Evolutionary conservation across 53 echinoderm and acorn worm genomes (phyloP).

Genomic region (Henricia sp.): DNA sequence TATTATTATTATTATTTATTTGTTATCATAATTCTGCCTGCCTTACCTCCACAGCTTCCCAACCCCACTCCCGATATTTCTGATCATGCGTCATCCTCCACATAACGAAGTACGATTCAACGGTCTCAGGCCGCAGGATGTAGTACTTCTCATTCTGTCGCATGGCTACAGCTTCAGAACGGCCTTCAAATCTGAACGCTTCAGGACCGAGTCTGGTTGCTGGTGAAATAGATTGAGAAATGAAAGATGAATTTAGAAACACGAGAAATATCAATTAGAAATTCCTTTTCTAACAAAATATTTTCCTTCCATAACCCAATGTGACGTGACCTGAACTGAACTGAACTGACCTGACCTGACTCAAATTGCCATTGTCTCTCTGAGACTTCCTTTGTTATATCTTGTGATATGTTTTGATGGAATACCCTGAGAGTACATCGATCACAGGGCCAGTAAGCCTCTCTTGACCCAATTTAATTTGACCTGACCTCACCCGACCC

Average conservation of each 20-base stretch:
- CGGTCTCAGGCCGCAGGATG: constrained; percentile 93
- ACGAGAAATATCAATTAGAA: background rate
- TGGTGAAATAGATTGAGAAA: constrained; percentile 24
- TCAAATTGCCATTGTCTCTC: too few relatives aligned
- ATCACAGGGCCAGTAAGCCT: background rate
- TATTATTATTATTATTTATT: background rate
- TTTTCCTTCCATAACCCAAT: too few relatives aligned
- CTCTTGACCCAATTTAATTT: too few relatives aligned
- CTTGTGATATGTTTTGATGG: too few relatives aligned
- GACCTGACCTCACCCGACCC: too few relatives aligned
- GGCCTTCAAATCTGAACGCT: constrained; percentile 96
- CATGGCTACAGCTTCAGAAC: constrained; percentile 96
- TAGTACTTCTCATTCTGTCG: constrained; percentile 99
- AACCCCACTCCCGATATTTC: constrained; percentile 98
- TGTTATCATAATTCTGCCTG: background rate
- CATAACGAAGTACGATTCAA: constrained; percentile 96
- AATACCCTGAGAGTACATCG: background rate
- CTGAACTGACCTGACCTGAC: too few relatives aligned
- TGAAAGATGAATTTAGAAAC: background rate
- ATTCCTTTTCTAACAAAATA: background rate
- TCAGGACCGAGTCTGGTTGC: constrained; percentile 97
- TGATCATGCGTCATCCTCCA: constrained; percentile 94
- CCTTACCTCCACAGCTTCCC: constrained; percentile 95
- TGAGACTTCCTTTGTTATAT: too few relatives aligned
- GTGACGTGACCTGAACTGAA: too few relatives aligned